phyloP scores from a whole-genome alignment of 2,888 invertebrate genomes.

The Apodemia zela region DNA sequence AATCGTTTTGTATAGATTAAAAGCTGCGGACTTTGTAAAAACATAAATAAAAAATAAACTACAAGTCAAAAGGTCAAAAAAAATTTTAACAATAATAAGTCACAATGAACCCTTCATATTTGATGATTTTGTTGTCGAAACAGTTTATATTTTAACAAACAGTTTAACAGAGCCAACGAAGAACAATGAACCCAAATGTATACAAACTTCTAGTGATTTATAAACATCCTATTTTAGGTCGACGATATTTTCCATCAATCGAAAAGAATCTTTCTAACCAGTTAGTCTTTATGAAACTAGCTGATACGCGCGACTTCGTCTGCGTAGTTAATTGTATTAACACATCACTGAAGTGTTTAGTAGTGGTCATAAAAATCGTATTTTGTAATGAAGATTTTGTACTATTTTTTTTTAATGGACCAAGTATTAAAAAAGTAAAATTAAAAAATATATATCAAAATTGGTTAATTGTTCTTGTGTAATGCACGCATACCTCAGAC shows the following conservation, averaged over 20 bases:
- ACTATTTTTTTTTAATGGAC: no score
- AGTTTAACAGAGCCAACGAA: constrained; percentile 20
- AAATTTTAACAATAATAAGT: background rate
- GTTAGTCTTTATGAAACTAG: background rate
- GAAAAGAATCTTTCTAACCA: background rate
- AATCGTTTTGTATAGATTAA: no score
- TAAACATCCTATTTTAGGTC: constrained; percentile 9
- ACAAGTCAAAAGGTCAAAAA: background rate
- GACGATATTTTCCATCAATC: background rate
- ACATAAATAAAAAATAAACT: background rate
- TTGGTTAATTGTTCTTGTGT: no score
- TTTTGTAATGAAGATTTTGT: no score
- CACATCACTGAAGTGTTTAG: no score
- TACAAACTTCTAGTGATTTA: constrained; percentile 9
- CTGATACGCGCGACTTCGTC: no score
- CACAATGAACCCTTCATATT: background rate
- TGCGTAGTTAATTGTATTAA: no score
- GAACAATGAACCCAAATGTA: constrained; percentile 13
- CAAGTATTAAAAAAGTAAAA: no score
- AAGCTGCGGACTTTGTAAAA: no score
- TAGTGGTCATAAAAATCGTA: no score
- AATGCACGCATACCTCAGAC: no score
- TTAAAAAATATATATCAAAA: no score
- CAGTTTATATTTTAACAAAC: constrained; percentile 2
- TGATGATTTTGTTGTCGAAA: background rate